Percentiles rank a stretch among this genome's conserved stretches.
These are phyloP conservation scores for Mirounga angustirostris DNA, from an alignment of 2,113 vertebrate genomes.

Conservation along the genomic window DNA sequence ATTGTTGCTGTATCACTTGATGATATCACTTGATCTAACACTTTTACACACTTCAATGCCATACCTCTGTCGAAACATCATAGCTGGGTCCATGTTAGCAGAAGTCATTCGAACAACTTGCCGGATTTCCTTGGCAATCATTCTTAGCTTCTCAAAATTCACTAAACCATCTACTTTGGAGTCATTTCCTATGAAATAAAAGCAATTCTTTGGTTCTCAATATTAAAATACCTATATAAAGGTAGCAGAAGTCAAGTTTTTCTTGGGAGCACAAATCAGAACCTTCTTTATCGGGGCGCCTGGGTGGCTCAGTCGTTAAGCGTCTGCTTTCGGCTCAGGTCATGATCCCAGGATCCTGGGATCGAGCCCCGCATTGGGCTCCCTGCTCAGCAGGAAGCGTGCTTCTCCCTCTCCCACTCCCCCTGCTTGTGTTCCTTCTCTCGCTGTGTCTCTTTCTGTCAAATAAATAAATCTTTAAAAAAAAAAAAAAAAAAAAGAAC, in stretches of 20 bases:
- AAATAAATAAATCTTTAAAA: no score
- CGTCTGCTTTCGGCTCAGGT: no score
- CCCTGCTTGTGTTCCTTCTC: no score
- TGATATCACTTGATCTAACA: not conserved
- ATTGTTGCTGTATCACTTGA: not conserved
- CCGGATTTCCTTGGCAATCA: slow-evolving; percentile 98
- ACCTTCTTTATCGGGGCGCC: not conserved
- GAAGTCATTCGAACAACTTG: slow-evolving; percentile 97
- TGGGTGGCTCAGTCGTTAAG: no score
- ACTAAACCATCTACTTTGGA: slow-evolving; percentile 97
- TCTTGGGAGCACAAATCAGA: not conserved
- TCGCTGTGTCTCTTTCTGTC: no score
- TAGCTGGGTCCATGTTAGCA: slow-evolving; percentile 97
- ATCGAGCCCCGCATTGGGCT: no score
- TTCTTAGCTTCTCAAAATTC: slow-evolving; percentile 98
- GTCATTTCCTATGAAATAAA: slow-evolving; percentile 92
- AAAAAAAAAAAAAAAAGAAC: no score
- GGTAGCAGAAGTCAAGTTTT: slow-evolving; percentile 20
- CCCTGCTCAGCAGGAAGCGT: no score
- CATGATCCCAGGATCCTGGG: no score
- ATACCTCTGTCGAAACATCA: slow-evolving; percentile 99
- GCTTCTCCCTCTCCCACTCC: no score
- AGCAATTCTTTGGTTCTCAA: slow-evolving; percentile 31
- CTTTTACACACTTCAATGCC: slow-evolving; percentile 59
- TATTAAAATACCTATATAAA: slow-evolving; percentile 56